These are phyloP conservation scores for Protobothrops flavoviridis DNA, from an alignment of 2,113 vertebrate genomes.

Conservation along the genomic window DNA sequence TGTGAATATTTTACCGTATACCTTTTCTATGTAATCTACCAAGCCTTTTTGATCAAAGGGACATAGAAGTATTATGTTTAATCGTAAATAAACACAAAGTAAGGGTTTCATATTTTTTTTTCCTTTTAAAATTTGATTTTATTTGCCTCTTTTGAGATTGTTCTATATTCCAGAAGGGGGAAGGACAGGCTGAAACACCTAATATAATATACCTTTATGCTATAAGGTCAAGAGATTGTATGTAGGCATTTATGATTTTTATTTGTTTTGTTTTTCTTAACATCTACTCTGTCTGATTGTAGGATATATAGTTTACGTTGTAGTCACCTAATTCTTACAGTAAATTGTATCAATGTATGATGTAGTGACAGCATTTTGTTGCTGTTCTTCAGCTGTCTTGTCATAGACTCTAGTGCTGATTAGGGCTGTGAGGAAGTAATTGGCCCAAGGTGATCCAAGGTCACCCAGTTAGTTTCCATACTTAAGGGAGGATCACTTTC, in stretches of 20 bases:
- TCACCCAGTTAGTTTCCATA: not conserved
- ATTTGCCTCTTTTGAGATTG: not conserved
- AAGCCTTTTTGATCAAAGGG: not conserved
- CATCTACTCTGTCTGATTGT: not conserved
- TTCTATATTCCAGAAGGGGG: not conserved
- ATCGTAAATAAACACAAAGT: not conserved
- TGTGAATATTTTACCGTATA: not conserved
- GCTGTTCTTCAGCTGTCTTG: not conserved
- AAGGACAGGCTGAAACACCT: not conserved
- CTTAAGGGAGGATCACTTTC: not conserved
- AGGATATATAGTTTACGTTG: not conserved
- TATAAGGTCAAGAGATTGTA: not conserved
- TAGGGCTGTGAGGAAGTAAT: not conserved
- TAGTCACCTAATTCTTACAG: not conserved
- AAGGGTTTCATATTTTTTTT: not conserved
- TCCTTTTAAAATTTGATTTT: not conserved
- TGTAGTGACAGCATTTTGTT: not conserved
- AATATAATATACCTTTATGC: not conserved
- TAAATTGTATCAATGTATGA: too few species aligned
- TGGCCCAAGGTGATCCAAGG: not conserved
- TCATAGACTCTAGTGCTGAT: not conserved
- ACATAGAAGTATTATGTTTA: not conserved
- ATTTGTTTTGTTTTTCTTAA: not conserved
- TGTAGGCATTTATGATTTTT: not conserved
- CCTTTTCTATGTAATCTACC: not conserved